Base-by-base conservation (phyloP, 2,113 vertebrate genomes). In the Bucco capensis region DNA sequence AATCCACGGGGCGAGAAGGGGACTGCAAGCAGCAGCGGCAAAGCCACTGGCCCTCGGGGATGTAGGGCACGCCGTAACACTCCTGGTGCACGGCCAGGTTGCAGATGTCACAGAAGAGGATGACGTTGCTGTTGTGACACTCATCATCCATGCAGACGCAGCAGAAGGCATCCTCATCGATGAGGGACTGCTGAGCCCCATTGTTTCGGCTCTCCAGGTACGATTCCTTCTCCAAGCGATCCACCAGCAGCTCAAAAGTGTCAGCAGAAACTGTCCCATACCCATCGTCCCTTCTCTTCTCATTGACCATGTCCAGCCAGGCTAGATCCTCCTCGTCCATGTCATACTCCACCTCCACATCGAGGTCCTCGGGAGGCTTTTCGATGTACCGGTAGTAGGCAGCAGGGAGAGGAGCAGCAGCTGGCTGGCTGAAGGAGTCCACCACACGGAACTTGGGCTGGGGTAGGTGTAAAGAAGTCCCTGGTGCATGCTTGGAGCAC, bases 11-110 rank as follows among this genome's bases (percentile, higher is more conserved):
- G 82, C 97, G 98, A 71, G 99, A 98, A 46, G 99, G 99, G 47
- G 99, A 98, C 97, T 99, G 99, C 11, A 99, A 96, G 96, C 99
- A 99, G 96, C 99, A 99, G 95, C 99, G 99, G 94, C 99, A 99
- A 23, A 99, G 97, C 99, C 99, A 99, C 96, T 99, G 99, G 15
- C 99, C 99, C 94, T 99, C 99, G 0, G 99, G 99, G 95, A 99
- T 99, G 33, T 99, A 99, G 93, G 99, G 99, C 23, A 99, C 99
- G 0, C 99, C 99, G 0, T 99, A 99, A 93, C 99, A 99, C 95
- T 99, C 99, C 97, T 99, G 99, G 96, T 99, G 99, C 61, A 99
- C 99, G 1, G 99, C 99, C 96, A 99, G 96, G 93, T 99, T 99
- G 95, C 99, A 99, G 71, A 99, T 98, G 92, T 99, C 99, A 71